Base-by-base conservation (phyloP, 2,113 vertebrate species). In the Daboia siamensis region DNA sequence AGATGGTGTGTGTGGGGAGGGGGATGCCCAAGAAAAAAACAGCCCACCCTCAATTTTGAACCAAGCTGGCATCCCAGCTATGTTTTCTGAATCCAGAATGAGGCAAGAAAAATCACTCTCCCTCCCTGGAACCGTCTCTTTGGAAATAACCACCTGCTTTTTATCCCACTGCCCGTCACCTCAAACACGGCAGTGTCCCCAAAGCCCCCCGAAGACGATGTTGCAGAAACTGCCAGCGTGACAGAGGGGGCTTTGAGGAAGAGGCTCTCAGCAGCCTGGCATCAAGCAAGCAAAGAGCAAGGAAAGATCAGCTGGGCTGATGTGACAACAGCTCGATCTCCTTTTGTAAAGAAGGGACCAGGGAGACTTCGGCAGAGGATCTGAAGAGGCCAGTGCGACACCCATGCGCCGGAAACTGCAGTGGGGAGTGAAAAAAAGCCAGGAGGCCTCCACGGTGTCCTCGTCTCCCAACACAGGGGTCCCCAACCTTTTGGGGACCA, bases 61-160 rank as follows among this genome's bases (percentile, higher is more conserved):
- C 56, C 86, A 33, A 86, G 39, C 91, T 90, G 91, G 93, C 20
- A 91, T n/a, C 80, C 21, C 55, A 39, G 44, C 3, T 26, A 44
- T 46, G 87, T 57, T 86, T 90, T 90, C 92, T 88, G n/a, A 57
- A 93, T 90, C 52, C 56, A 39, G 44, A 56, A 69, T 13, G 61
- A 64, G 8, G 51, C 15, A 6, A 52, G 39, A 15, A 52, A 51
- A 23, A n/a, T 7, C 10, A 0, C 1, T 1, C 1, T 3, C 0
- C 1, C 29, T 24, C 24, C 21, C 0, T 4, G 11, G 13, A 23
- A 17, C 48, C 23, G 23, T 7, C 29, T 4, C 6, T 33, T 2
- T 6, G 13, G 4, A 51, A n/a, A 17, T 23, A 44, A 10, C 52
- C 9, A 10, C 52, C 9, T 29, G 74, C 88, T 55, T 20, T 13